Evolutionary conservation across 1,140 invertebrate species (phyloP), one percentile per base, ranked within the genome.

Genomic region (Macrobrachium nipponense): DNA sequence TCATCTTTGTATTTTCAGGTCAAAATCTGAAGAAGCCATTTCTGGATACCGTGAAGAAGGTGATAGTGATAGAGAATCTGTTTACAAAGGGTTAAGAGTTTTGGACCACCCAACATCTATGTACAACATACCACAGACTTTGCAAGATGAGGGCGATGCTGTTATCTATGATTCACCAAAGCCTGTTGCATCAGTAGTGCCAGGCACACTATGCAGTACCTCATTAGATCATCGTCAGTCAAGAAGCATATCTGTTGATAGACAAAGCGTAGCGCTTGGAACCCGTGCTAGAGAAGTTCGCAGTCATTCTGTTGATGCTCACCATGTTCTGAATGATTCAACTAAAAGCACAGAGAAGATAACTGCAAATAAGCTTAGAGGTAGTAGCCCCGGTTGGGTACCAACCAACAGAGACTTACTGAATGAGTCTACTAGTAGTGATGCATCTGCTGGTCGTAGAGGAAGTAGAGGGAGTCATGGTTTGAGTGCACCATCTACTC

Each of bases 21-120:
- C 88, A 7, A 59, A 80, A 58, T 89, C 88, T 15, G 88, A 89
- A 70, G 88, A 89, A 80, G 86, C 88, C 7, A 64, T 89, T 14
- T 87, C 88, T 18, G 88, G 87, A 44, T 82, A 78, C n/a, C 82
- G 80, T 12, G 83, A 87, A 51, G 82, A 89, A n/a, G 62, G 80
- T n/a, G 80, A 80, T 76, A 89, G 83, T 58, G 84, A 86, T 43
- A 77, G 70, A 17, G 88, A 86, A 7, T 72, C 88, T 23, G 70
- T 87, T 10, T 89, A 87, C 73, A 86, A 85, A 44, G 88, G 88
- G 0, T 66, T 89, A 15, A 51, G 88, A 51, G 88, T 89, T 44
- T 66, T 89, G 58, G 88, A 89, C 20, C 86, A 89, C 64, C 88
- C 88, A 17, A 89, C 86, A 43, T 89, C 88, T 59, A 89, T 89